Evolutionary conservation across 2,797 vertebrate species (phyloP), one percentile per base, ranked within the genome.

Genomic region (Cyclura pinguis): DNA sequence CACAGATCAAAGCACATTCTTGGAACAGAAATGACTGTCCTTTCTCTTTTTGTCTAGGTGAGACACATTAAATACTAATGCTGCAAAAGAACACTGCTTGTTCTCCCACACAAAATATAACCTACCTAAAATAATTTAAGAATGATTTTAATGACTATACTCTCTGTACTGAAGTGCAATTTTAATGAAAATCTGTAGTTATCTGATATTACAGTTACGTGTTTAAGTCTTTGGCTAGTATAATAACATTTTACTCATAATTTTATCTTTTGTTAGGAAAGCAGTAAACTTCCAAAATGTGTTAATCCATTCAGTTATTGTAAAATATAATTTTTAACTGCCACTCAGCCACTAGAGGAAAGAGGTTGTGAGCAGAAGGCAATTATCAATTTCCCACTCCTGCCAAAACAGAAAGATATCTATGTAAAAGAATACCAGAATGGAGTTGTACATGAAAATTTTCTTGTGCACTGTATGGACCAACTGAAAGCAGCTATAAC

Each of bases 401-500:
- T n/a, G 6, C 73, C 32, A 12, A 52, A 52, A 38, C 64, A 77
- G 77, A 29, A 50, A 69, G 4, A 50, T 67, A 76, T 22, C 1
- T 76, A 0, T 1, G 57, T 27, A 42, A 62, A 1, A 50, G 35
- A 72, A 67, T 50, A 84, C 22, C 47, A 47, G 29, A 10, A 20
- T 82, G 35, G 29, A 82, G 76, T 29, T 80, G 10, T 59, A 24
- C n/a, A 76, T 13, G 12, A 57, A 42, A 69, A 69, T 32, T 2
- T 69, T 22, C 73, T 14, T 57, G 16, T 6, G 67, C 0, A 9
- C n/a, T 29, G 24, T 27, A 73, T 50, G 72, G 47, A n/a, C 38
- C 32, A 64, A 18, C 16, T 77, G n/a, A 1, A 0, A 0, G 27
- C 1, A 57, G n/a, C 12, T 18, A 9, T 0, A 0, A 62, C 67